Conservation (phyloP, 2,888 invertebrate genomes). For the Nematopogon swammerdamellus region DNA sequence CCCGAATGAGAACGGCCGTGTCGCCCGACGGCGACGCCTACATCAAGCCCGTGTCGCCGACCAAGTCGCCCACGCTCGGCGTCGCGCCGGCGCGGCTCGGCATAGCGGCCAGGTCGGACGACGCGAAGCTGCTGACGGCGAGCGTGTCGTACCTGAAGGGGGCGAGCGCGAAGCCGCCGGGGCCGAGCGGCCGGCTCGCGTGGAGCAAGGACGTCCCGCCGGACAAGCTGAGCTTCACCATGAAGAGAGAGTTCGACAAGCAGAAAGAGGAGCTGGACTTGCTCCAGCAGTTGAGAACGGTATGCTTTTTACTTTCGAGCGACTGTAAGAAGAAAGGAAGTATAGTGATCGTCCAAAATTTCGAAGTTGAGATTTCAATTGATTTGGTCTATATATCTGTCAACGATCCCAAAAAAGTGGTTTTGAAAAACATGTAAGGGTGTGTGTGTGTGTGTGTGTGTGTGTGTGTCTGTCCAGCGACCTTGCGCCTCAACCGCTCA, state of each 20-base stretch:
- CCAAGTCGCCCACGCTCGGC: conserved; percentile 49
- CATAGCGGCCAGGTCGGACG: conserved; percentile 35
- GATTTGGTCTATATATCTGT: too few species aligned
- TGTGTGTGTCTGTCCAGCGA: too few species aligned
- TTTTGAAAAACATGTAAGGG: too few species aligned
- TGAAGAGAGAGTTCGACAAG: conserved; percentile 88
- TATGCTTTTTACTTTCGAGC: too few species aligned
- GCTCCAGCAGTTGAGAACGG: conserved; percentile 78
- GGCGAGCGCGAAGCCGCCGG: conserved; percentile 37
- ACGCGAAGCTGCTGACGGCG: conserved; percentile 52
- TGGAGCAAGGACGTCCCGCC: conserved; percentile 70
- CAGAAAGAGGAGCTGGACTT: conserved; percentile 86
- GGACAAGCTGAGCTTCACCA: conserved; percentile 85
- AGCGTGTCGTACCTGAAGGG: conserved; percentile 60
- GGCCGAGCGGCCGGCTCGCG: conserved; percentile 49
- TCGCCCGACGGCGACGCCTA: conserved; percentile 37
- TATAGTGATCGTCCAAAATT: not conserved
- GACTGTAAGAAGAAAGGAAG: not conserved
- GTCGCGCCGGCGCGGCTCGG: conserved; percentile 30
- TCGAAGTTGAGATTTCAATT: too few species aligned
- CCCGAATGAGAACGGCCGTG: conserved; percentile 3
- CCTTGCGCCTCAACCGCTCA: too few species aligned
- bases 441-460: too few species aligned
- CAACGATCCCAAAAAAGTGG: too few species aligned
- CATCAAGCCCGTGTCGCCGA: conserved; percentile 64